Conservation (phyloP, 2,113 vertebrate species). For the Nematolebias whitei region DNA sequence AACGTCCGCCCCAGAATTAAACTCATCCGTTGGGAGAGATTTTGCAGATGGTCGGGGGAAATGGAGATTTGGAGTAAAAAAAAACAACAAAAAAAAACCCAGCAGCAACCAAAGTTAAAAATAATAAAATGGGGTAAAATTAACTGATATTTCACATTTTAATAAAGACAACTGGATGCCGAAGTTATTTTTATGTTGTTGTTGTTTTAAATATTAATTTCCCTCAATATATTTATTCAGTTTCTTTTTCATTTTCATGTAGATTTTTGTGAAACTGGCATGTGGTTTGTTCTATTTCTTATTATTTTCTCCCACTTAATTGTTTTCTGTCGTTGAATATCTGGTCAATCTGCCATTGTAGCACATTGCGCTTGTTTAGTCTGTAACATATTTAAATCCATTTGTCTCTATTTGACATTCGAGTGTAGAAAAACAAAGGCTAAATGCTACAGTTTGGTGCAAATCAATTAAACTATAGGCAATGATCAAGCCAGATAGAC, state of each 20-base stretch:
- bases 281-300: no score
- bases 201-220: no score
- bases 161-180: no score
- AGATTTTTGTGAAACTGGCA: not conserved
- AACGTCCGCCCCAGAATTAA: constrained; percentile 49
- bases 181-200: no score
- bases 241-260: not conserved
- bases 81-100: no score
- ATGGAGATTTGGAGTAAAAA: constrained; percentile 32
- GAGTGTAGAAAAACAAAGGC: not conserved
- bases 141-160: no score
- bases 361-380: not conserved
- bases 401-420: not conserved
- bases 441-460: not conserved
- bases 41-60: constrained; percentile 69
- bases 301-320: not conserved
- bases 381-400: not conserved
- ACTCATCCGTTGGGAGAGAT: constrained; percentile 53
- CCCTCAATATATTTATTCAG: not conserved
- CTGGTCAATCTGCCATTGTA: not conserved
- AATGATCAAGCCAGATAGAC: not conserved
- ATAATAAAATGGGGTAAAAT: not conserved
- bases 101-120: constrained; percentile 15
- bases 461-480: constrained; percentile 3
- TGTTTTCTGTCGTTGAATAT: not conserved